Conservation (phyloP, 2,888 invertebrate genomes). For the Drosophila ustulata region DNA sequence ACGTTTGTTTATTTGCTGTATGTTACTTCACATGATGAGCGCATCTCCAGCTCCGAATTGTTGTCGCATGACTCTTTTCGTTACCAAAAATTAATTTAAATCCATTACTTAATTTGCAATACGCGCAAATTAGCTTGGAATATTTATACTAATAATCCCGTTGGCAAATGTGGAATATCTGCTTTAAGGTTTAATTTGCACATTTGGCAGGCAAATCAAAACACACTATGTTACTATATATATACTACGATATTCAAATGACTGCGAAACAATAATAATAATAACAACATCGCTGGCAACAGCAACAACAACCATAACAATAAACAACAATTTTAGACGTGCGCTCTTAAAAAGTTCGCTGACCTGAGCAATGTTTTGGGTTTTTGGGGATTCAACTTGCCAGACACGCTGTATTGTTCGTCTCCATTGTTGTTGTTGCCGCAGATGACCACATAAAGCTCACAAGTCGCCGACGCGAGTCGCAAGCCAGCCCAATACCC, state of each 20-base stretch:
- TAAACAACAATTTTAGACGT: constrained; percentile 64
- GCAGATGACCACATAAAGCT: constrained; percentile 73
- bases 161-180: constrained; percentile 42
- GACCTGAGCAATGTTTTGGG: constrained; percentile 72
- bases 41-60: constrained; percentile 1
- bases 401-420: constrained; percentile 63
- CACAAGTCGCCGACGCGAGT: neutral
- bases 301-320: constrained; percentile 51
- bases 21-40: neutral
- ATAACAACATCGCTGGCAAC: constrained; percentile 27
- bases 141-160: constrained; percentile 58
- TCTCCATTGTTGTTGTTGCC: constrained; percentile 42
- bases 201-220: constrained; percentile 54
- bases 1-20: neutral
- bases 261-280: constrained; percentile 25
- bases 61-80: constrained; percentile 22
- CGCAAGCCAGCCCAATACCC: constrained; percentile 29
- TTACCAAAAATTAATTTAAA: constrained; percentile 27
- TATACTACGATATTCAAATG: constrained; percentile 34
- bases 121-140: constrained; percentile 39
- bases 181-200: constrained; percentile 59
- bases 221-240: constrained; percentile 25
- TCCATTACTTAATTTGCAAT: constrained; percentile 41
- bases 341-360: constrained; percentile 72
- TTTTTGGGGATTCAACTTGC: constrained; percentile 63